These are phyloP conservation scores for Osmoderma eremita DNA, from an alignment of 2,888 invertebrate species.

Conservation along the genomic window DNA sequence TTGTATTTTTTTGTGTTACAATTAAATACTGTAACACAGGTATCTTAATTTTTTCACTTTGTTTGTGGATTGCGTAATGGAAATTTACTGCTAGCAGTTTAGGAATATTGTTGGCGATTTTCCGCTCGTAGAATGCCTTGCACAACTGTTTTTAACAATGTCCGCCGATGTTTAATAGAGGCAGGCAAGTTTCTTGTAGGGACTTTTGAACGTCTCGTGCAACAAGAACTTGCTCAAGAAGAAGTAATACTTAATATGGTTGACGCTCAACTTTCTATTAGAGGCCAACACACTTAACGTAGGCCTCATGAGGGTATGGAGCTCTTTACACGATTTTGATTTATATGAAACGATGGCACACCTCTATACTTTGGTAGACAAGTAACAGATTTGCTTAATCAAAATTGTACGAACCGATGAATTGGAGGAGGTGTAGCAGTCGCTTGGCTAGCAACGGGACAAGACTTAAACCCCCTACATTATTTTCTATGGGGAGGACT, in stretches of 20 bases:
- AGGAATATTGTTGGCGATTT: slow-evolving; percentile 29
- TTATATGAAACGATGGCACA: background rate
- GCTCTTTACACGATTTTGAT: no score
- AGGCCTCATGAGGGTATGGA: no score
- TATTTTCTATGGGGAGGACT: no score
- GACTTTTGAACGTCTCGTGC: slow-evolving; percentile 34
- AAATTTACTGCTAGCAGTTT: slow-evolving; percentile 10
- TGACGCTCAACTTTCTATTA: slow-evolving; percentile 3
- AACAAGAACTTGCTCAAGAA: slow-evolving; percentile 20
- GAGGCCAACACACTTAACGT: background rate
- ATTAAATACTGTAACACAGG: no score
- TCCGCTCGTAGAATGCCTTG: slow-evolving; percentile 37
- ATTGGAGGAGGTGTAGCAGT: background rate
- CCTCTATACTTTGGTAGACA: background rate
- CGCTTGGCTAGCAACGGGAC: no score
- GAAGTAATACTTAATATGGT: slow-evolving; percentile 4
- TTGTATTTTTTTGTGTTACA: no score
- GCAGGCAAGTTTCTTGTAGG: slow-evolving; percentile 38
- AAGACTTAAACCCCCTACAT: no score
- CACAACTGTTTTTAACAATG: slow-evolving; percentile 40
- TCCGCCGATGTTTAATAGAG: slow-evolving; percentile 33
- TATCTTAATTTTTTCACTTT: no score
- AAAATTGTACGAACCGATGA: background rate
- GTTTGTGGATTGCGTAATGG: background rate
- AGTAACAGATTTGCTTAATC: background rate